Base-by-base conservation (phyloP, 2,888 invertebrate genomes). In the Labia minor region DNA sequence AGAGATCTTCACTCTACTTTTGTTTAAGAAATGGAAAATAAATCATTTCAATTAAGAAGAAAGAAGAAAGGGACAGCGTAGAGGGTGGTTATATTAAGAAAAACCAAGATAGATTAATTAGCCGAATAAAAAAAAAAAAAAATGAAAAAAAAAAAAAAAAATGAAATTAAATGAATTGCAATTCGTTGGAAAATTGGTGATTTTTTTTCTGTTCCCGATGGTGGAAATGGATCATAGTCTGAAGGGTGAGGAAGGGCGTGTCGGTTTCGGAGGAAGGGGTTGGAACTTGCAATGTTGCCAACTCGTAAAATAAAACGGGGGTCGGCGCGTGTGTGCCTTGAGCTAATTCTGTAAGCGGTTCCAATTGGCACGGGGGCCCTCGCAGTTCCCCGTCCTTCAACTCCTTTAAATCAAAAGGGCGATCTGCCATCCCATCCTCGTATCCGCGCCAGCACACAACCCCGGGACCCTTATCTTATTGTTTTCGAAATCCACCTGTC, bases 221-320 rank as follows among this genome's bases (percentile, higher is more conserved):
- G 49, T 49, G 49, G 49, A 49, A 49, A 49, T 49, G 49, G 49
- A 49, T 49, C 49, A 49, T 49, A 49, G 49, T 49, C 49, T 16
- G 16, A 49, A 49, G 49, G 49, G 49, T 11, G 49, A 16, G 49
- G 49, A n/a, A 49, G 49, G 49, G 49, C 49, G 49, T 49, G 49
- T 49, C 49, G 49, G 49, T 11, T 49, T 49, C 16, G 16, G n/a
- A 49, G 49, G 14, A 49, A 49, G 49, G 49, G 49, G 49, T 49
- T 49, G 49, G 49, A 49, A 49, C 49, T 49, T 49, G 49, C 49
- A 49, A 49, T 49, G 49, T 49, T 49, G 49, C 49, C 49, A 49
- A 49, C 49, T 49, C 49, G 49, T 49, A 49, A 49, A 49, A 49
- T 49, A 49, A 49, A 49, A 49, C 49, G 49, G 49, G n/a, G 49